phyloP scores from a whole-genome alignment of 2,113 vertebrate genomes.

The Varanus salvator region DNA sequence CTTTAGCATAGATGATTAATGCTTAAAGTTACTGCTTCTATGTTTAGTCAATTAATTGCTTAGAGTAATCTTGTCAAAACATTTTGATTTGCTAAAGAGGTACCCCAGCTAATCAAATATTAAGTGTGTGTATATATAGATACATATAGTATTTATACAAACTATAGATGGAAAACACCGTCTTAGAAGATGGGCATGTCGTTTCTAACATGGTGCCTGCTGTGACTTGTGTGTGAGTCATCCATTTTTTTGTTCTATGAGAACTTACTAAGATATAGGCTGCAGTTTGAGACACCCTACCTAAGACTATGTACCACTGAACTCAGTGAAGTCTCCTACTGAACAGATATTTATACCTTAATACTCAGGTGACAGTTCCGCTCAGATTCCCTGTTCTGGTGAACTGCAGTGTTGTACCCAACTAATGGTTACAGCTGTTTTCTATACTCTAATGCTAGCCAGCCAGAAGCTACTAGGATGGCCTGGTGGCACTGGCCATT shows the following conservation, averaged over 20 bases:
- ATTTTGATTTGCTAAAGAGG: conserved; percentile 16
- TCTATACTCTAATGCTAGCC: not conserved
- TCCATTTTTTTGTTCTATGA: not conserved
- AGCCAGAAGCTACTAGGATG: not conserved
- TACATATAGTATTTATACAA: not conserved
- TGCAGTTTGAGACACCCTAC: too few relatives aligned
- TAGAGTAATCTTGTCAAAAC: conserved; percentile 10
- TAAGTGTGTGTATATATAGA: not conserved
- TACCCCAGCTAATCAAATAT: not conserved
- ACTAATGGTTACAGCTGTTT: not conserved
- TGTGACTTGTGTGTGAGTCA: not conserved
- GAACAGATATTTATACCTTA: too few relatives aligned
- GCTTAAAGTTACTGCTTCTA: not conserved
- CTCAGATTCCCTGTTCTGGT: too few relatives aligned
- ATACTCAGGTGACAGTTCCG: too few relatives aligned
- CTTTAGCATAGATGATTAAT: not conserved
- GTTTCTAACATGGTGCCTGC: not conserved
- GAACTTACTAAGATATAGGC: too few relatives aligned
- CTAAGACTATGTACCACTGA: too few relatives aligned
- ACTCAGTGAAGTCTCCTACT: too few relatives aligned
- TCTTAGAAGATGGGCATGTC: not conserved
- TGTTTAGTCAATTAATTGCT: conserved; percentile 17
- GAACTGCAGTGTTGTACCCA: not conserved
- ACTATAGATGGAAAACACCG: not conserved
- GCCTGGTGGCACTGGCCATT: not conserved